These are phyloP conservation scores for Momotus momota DNA, from an alignment of 2,797 vertebrate genomes.

Conservation along the genomic window DNA sequence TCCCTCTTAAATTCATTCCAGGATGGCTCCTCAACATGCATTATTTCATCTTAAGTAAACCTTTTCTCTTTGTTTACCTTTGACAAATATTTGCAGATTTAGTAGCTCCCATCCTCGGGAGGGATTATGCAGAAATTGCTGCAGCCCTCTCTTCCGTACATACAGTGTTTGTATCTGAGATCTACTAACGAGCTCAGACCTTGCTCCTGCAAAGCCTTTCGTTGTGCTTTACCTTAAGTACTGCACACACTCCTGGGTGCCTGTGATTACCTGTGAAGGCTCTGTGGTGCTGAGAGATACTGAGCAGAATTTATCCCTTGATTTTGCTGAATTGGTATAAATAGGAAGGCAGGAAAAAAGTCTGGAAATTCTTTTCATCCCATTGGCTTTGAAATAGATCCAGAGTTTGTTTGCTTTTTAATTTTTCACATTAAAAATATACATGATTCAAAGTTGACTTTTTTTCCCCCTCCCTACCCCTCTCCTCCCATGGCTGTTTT, in stretches of 20 bases:
- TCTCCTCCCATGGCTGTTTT: neutral
- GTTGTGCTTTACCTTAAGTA: neutral
- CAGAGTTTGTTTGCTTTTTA: neutral
- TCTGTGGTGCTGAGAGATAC: neutral
- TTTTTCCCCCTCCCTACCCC: rapidly evolving
- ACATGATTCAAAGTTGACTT: neutral
- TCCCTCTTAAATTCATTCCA: neutral
- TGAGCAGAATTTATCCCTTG: neutral
- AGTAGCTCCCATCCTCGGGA: neutral
- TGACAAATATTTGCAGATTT: slow-evolving; percentile 36
- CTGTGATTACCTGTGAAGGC: neutral
- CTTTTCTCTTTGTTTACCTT: slow-evolving; percentile 20
- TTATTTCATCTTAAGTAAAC: neutral
- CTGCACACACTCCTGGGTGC: rapidly evolving
- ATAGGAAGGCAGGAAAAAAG: neutral
- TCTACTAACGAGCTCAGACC: neutral
- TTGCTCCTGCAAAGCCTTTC: neutral
- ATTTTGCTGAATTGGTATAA: slow-evolving; percentile 2
- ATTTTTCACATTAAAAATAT: neutral
- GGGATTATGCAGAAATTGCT: neutral
- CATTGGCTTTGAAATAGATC: neutral
- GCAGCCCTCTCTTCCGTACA: neutral
- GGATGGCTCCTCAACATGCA: neutral
- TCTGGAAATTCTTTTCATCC: slow-evolving; percentile 30
- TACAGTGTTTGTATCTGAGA: neutral